phyloP scores from a whole-genome alignment of 2,888 invertebrate genomes.

The Sclerodermus sp. region DNA sequence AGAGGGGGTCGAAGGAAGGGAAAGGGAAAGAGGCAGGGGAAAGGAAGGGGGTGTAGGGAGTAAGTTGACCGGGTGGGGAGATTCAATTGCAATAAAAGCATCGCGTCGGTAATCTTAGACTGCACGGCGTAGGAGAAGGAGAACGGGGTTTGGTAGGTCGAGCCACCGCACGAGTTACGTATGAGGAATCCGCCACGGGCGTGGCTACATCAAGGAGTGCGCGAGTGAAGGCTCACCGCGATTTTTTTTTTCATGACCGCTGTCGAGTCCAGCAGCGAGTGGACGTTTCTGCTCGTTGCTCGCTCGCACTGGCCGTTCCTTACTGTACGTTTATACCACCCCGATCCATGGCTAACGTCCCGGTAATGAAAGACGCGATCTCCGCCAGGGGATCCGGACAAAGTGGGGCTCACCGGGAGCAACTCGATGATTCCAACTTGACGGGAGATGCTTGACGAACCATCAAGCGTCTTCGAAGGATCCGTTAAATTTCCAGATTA shows the following conservation, averaged over 20 bases:
- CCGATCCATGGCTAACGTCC: too few species aligned
- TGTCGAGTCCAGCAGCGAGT: too few species aligned
- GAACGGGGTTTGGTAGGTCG: constrained; percentile 53
- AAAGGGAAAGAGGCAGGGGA: constrained; percentile 2
- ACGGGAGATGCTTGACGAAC: too few species aligned
- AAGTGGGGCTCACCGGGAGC: too few species aligned
- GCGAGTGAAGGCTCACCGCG: constrained; percentile 41
- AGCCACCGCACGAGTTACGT: constrained; percentile 58
- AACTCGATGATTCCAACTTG: too few species aligned
- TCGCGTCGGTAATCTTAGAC: constrained; percentile 48
- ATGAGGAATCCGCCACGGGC: constrained; percentile 58
- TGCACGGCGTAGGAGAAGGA: constrained; percentile 31
- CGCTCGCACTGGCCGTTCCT: too few species aligned
- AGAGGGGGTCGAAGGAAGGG: neutral
- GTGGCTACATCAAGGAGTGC: constrained; percentile 53
- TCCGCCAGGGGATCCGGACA: too few species aligned
- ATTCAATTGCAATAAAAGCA: constrained; percentile 58
- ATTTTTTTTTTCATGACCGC: constrained; percentile 12
- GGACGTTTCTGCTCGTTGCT: too few species aligned
- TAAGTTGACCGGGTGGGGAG: constrained; percentile 9
- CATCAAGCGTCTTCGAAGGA: too few species aligned
- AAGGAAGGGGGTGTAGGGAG: neutral
- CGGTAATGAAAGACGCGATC: too few species aligned
- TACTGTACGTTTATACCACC: too few species aligned
- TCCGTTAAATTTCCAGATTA: too few species aligned